Base-by-base conservation (phyloP, 2,797 vertebrate species). In the Lycodopsis pacificus region DNA sequence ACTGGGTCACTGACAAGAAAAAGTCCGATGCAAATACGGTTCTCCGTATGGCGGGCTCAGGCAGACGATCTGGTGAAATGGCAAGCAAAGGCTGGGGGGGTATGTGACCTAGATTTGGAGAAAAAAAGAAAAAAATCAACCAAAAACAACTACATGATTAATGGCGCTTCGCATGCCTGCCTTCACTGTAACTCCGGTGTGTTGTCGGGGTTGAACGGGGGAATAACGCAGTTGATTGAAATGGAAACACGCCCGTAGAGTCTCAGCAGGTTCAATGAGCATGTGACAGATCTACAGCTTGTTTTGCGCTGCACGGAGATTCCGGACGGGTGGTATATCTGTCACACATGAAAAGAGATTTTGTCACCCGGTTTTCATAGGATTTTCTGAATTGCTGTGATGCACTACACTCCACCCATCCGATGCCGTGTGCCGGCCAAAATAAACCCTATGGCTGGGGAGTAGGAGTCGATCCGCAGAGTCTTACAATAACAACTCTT, bases 81-180 rank as follows among this genome's bases (percentile, higher is more conserved):
- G 73, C 56, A 83, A 61, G 62, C 7, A 0, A 59, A 71, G 64
- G 78, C 64, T 68, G 53, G 48, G 66, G 81, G 69, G 36, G 44
- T 78, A 59, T 34, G 65, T 92, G 92, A 93, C 92, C 91, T 85
- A 92, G 75, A 89, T 93, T 81, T 81, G 65, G 56, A 80, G 71
- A 75, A 74, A 87, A 85, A 85, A 74, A 73, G 86, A 87, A 85
- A 74, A 73, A 87, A 87, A 85, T 80, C 79, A 79, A 77, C 86
- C 82, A 84, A 91, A 89, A 53, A 85, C 81, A 88, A 80, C 83
- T 83, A 71, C 87, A 86, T 86, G 88, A 93, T 92, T 90, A 90
- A 91, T 87, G 83, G 69, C 54, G 49, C 65, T 82, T 81, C 61
- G 61, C 70, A 82, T 62, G 71, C 80, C 66, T 79, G 71, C 46